phyloP scores from a whole-genome alignment of 2,113 vertebrate species.

The Pelecanus crispus region DNA sequence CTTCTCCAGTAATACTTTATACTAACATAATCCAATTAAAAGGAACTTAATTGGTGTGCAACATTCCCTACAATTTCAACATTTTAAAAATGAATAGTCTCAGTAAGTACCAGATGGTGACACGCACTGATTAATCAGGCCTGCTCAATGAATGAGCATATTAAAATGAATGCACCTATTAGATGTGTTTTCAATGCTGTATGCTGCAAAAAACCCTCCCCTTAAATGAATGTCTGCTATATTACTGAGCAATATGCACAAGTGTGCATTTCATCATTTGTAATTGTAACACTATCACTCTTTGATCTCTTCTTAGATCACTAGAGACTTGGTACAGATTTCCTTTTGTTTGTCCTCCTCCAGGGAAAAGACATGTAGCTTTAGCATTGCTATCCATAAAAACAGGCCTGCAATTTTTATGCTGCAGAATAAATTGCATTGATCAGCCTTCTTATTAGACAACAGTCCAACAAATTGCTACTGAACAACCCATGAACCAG shows the following conservation, averaged over 20 bases:
- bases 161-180: constrained; percentile 75
- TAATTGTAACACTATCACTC: not conserved
- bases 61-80: constrained; percentile 78
- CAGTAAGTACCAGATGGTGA: constrained; percentile 76
- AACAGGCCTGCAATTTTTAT: not conserved
- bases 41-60: constrained; percentile 77
- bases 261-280: constrained; percentile 1
- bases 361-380: not conserved
- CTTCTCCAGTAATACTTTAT: constrained; percentile 70
- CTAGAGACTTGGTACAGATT: not conserved
- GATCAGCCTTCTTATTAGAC: not conserved
- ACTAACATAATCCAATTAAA: constrained; percentile 77
- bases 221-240: not conserved
- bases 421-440: not conserved
- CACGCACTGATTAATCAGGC: constrained; percentile 77
- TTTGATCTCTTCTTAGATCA: constrained; percentile 8
- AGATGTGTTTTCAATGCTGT: constrained; percentile 54
- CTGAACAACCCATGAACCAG: not conserved
- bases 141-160: constrained; percentile 69
- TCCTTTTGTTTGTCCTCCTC: not conserved
- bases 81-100: constrained; percentile 79
- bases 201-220: constrained; percentile 18
- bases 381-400: not conserved
- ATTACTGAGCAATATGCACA: constrained; percentile 2
- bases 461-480: not conserved